Conservation (phyloP, 23 tunicate species). For the Phallusia fumigata region DNA sequence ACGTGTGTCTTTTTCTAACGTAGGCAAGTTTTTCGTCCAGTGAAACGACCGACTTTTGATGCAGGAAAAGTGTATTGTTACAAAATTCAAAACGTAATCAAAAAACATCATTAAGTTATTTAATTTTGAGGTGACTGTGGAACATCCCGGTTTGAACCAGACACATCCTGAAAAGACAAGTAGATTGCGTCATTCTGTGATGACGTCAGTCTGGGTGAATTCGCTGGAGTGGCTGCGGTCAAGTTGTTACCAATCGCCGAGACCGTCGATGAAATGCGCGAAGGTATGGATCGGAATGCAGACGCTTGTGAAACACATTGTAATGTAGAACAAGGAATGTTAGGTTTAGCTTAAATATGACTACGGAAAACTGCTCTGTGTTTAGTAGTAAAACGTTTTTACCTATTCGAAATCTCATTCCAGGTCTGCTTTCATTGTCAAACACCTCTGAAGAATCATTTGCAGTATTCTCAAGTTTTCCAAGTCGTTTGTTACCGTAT, state of each 20-base stretch:
- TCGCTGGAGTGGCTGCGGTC: slow-evolving; percentile 5
- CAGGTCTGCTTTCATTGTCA: not conserved
- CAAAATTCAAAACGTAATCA: not conserved
- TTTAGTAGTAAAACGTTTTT: no score
- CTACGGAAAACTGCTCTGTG: no score
- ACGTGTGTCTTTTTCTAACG: no score
- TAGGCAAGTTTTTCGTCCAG: no score
- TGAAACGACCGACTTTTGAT: not conserved
- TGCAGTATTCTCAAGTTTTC: not conserved
- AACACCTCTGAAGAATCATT: not conserved
- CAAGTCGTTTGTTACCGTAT: not conserved
- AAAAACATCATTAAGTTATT: not conserved
- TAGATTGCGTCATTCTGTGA: slow-evolving; percentile 6
- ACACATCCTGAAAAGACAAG: slow-evolving; percentile 5
- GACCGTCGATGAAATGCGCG: slow-evolving; percentile 9
- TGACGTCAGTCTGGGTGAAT: slow-evolving; percentile 1
- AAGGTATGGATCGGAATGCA: slow-evolving; percentile 10
- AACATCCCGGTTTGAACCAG: not conserved
- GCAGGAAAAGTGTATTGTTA: not conserved
- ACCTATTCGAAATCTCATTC: slow-evolving; percentile 2
- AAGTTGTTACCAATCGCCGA: not conserved
- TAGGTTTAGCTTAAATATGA: no score
- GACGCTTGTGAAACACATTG: not conserved
- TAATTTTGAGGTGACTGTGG: not conserved
- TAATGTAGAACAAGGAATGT: no score